These are phyloP conservation scores for Diloba caeruleocephala DNA, from an alignment of 2,888 invertebrate genomes.

Conservation along the genomic window DNA sequence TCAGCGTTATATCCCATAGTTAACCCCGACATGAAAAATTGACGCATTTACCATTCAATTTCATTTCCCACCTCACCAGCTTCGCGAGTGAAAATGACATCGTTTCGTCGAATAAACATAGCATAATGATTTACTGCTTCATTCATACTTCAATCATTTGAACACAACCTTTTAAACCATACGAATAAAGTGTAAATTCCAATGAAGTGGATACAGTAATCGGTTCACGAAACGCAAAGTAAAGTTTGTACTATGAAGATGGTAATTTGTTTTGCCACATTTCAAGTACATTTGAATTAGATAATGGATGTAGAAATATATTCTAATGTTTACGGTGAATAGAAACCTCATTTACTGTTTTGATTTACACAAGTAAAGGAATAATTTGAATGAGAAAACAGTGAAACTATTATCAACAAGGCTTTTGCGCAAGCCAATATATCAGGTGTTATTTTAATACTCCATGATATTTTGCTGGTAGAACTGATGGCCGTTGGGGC, in stretches of 20 bases:
- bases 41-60: conserved; percentile 57
- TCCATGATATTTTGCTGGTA: too few relatives aligned
- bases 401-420: too few relatives aligned
- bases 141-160: not conserved
- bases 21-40: conserved; percentile 40
- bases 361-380: too few relatives aligned
- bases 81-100: conserved; percentile 60
- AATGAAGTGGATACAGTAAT: not conserved
- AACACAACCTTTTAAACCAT: conserved; percentile 7
- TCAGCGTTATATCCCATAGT: not conserved
- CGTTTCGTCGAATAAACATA: conserved; percentile 44
- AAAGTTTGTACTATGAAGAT: conserved; percentile 24
- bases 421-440: too few relatives aligned
- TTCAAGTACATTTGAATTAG: conserved; percentile 25
- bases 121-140: conserved; percentile 21
- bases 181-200: conserved; percentile 17
- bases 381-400: too few relatives aligned
- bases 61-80: conserved; percentile 52
- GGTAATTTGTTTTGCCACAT: conserved; percentile 41
- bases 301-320: conserved; percentile 15
- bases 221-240: conserved; percentile 11
- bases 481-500: too few relatives aligned
- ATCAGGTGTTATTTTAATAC: too few relatives aligned
- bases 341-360: not conserved
- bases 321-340: conserved; percentile 7